phyloP scores from a whole-genome alignment of 1,140 invertebrate species.

The Heterodera schachtii region DNA sequence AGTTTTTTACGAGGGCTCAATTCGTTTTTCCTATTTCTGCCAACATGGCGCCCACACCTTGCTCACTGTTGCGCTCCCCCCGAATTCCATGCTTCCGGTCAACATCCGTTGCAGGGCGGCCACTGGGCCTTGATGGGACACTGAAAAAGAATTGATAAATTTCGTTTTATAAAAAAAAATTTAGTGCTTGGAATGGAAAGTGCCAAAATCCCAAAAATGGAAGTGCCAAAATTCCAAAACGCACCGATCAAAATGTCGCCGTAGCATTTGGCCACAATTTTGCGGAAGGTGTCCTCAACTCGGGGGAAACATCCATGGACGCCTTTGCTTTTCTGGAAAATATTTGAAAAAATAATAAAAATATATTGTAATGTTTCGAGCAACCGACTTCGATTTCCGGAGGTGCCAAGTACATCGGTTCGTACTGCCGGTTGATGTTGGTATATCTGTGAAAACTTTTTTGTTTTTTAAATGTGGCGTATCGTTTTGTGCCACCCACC shows the following conservation, averaged over 20 bases:
- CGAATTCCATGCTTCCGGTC: not conserved
- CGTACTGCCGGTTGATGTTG: not conserved
- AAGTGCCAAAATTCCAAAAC: not conserved
- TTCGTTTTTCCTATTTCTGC: too few relatives aligned
- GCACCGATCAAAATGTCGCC: slow-evolving; percentile 2
- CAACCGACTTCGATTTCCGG: not conserved
- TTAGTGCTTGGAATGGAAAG: not conserved
- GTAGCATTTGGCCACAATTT: slow-evolving; percentile 5
- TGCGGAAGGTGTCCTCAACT: not conserved
- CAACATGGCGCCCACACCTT: not conserved
- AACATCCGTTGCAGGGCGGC: slow-evolving; percentile 5
- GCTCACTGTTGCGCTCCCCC: slow-evolving; percentile 10
- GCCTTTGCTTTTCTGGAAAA: not conserved
- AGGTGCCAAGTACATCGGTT: slow-evolving; percentile 10
- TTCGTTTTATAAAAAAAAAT: not conserved
- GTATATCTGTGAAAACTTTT: not conserved
- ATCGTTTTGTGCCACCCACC: not conserved
- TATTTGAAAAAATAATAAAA: not conserved
- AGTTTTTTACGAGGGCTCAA: too few relatives aligned
- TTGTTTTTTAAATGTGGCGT: not conserved
- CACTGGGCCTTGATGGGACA: slow-evolving; percentile 12
- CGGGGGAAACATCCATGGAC: not conserved
- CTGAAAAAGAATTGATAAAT: not conserved
- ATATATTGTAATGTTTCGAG: not conserved
- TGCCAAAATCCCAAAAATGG: not conserved